Evolutionary conservation across 2,888 invertebrate species (phyloP), one percentile per base, ranked within the genome.

Genomic region (Callyntrura guangdongensis): DNA sequence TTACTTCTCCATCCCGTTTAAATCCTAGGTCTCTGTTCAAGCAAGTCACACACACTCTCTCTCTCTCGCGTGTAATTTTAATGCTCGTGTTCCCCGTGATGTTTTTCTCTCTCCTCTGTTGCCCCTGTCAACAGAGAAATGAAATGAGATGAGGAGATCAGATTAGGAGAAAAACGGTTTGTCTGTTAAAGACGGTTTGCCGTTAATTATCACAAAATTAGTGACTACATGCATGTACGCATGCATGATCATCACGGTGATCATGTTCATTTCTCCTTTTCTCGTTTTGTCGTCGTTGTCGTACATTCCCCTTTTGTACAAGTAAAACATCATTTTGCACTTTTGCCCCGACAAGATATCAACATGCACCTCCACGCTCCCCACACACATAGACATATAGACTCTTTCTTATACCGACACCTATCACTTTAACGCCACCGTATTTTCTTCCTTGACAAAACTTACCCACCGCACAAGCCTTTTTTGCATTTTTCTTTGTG

Each of bases 201-300:
- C 56, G 87, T 88, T 88, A 88, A 88, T 88, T 88, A 88, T 88
- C 81, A 69, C 20, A 49, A 86, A 86, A 86, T 86, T 86, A 88
- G 87, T 69, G 81, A 53, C 59, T 86, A n/a, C 72, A 74, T 45
- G 83, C 67, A 49, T 77, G 77, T 20, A 77, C 27, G 56, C 77
- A 49, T 64, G 6, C 25, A 67, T 83, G 67, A 83, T 47, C 67
- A 22, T 83, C 49, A 22, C 49, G 49, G 1, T 36, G 53, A 85
- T 49, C n/a, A n/a, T n/a, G n/a, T n/a, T 56, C 56, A 9, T 79
- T 56, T 59, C 79, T 27, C 59, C 22, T 49, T n/a, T 3, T 77
- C 45, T 61, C 79, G 22, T 64, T 12, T 79, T n/a, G 20, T 81
- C 61, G 6, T 59, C 56, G 59, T 81, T 22, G 12, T 17, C 81